Conservation (phyloP, 2,888 invertebrate species). For the Kuschelorhynchus macadamiae region DNA sequence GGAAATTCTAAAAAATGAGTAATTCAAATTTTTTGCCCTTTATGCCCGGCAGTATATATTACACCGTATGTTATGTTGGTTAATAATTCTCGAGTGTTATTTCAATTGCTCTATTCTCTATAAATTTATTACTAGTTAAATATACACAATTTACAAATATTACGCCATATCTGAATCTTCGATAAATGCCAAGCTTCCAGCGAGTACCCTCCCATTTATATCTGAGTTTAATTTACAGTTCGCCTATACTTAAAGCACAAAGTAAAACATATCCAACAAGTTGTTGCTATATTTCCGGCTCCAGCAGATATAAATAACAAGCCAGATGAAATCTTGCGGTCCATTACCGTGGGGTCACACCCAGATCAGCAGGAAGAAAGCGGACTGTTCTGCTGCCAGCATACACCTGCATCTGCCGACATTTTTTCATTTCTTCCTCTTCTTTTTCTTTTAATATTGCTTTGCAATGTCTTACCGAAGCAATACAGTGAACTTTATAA, state of each 20-base stretch:
- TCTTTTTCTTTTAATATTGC: conserved; percentile 26
- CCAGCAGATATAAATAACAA: conserved; percentile 43
- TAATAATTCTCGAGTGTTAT: too few species aligned
- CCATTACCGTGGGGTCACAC: conserved; percentile 47
- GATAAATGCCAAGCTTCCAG: background rate
- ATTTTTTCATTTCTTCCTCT: conserved; percentile 25
- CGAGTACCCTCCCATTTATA: conserved; percentile 14
- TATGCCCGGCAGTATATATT: too few species aligned
- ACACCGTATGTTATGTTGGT: too few species aligned
- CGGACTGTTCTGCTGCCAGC: conserved; percentile 45
- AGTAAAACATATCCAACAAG: conserved; percentile 39
- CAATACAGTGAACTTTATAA: conserved; percentile 19
- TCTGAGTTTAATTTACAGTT: conserved; percentile 26
- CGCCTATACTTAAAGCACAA: conserved; percentile 7
- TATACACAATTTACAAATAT: background rate
- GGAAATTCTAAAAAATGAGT: too few species aligned
- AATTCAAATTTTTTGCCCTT: too few species aligned
- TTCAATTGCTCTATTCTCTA: too few species aligned
- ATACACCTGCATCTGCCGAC: conserved; percentile 48
- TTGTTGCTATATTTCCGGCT: conserved; percentile 44
- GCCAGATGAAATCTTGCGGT: conserved; percentile 44
- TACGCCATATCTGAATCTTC: conserved; percentile 6
- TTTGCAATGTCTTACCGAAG: conserved; percentile 19
- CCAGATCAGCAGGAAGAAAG: conserved; percentile 51
- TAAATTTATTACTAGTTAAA: background rate